These are phyloP conservation scores for Cosmia trapezina DNA, from an alignment of 2,888 invertebrate genomes.

Conservation along the genomic window DNA sequence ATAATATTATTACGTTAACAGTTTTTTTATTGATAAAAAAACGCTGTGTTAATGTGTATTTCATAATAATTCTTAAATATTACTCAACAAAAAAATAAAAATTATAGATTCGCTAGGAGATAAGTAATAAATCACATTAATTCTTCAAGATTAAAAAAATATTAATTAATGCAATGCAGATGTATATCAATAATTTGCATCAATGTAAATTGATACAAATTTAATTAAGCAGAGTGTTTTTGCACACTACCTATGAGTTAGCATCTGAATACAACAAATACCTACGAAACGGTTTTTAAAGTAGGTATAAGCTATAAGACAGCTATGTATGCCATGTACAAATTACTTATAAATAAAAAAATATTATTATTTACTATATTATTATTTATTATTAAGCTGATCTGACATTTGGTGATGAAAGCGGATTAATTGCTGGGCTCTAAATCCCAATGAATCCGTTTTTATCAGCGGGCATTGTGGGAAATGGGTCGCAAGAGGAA, in stretches of 20 bases:
- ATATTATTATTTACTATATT: too few species aligned
- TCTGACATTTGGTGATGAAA: neutral
- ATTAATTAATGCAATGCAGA: neutral
- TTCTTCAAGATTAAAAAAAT: conserved; percentile 1
- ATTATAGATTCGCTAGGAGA: neutral
- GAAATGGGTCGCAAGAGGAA: too few species aligned
- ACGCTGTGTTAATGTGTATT: neutral
- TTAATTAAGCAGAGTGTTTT: neutral
- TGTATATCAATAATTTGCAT: conserved; percentile 10
- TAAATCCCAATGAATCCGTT: neutral
- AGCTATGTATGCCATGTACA: too few species aligned
- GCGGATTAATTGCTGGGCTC: neutral
- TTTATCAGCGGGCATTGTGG: neutral
- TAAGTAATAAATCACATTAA: neutral
- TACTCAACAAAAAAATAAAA: neutral
- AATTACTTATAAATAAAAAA: too few species aligned
- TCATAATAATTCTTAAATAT: neutral
- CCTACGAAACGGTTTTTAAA: too few species aligned
- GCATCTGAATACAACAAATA: neutral
- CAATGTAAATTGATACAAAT: conserved; percentile 14
- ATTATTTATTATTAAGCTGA: too few species aligned
- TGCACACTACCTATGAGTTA: neutral
- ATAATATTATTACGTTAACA: neutral
- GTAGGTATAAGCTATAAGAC: too few species aligned
- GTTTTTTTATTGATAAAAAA: neutral